Base-by-base conservation (phyloP, 2,797 vertebrate genomes). In the Danio aesculapii region DNA sequence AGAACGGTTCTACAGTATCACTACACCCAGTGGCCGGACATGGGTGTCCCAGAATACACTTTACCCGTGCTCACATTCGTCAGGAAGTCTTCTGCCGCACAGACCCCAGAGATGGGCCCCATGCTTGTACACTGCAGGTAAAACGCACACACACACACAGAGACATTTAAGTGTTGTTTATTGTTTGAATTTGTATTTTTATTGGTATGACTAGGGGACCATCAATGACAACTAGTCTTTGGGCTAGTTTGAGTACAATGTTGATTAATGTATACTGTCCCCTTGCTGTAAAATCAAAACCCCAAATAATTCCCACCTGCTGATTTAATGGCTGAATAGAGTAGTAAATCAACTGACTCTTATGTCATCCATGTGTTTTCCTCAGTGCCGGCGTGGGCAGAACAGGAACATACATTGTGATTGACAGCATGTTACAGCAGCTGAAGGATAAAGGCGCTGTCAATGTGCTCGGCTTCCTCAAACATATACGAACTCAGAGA, bases 1-100 rank as follows among this genome's bases (percentile, higher is more conserved):
- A 90, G 96, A n/a, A 94, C 90, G 0, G 94, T 99, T 75, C 95
- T 96, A 43, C 97, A 98, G 90, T 98, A 97, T 81, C 97, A 98
- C 87, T 98, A 98, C 89, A 98, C 97, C 0, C 97, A 98, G 90
- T 98, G 97, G 97, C 97, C 97, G 0, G 97, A 98, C 90, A 98
- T 98, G 97, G 97, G 97, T 0, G 97, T 97, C 53, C 97, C 97
- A 0, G 97, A 98, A 90, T 98, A 98, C 1, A 95, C 96, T 0
- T 93, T 98, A 84, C 97, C 97, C 0, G 96, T 98, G 78, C 94
- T 98, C 75, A 98, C 96, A 17, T 98, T 98, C 2, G 95, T 98
- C 57, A 93, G 95, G 87, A 95, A 95, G 88, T 98, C 97, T 63
- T 97, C 97, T 0, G 95, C 96, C 0, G 94, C 94, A 80, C 95